These are phyloP conservation scores for Chelon labrosus DNA, from an alignment of 2,797 vertebrate species.

Conservation along the genomic window DNA sequence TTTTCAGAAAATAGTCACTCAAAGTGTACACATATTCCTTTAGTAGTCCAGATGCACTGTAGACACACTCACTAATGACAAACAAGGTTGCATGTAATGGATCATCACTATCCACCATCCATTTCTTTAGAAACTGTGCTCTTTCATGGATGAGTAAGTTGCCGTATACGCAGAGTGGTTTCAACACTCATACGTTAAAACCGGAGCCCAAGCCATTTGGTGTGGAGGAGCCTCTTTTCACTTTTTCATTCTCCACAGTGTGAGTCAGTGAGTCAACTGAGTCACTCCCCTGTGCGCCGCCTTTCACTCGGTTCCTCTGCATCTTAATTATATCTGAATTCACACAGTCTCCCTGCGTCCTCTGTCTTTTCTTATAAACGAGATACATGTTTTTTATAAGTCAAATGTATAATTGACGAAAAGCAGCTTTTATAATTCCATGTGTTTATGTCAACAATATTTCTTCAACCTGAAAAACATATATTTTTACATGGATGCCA, in stretches of 20 bases:
- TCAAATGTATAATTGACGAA: too few relatives aligned
- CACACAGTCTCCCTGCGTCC: conserved; percentile 14
- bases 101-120: conserved; percentile 11
- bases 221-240: conserved; percentile 66
- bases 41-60: neutral
- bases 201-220: conserved; percentile 55
- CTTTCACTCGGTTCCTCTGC: conserved; percentile 53
- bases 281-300: conserved; percentile 59
- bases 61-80: neutral
- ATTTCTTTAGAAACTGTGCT: conserved; percentile 17
- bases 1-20: neutral
- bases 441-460: too few relatives aligned
- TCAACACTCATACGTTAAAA: conserved; percentile 34
- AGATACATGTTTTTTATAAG: too few relatives aligned
- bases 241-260: conserved; percentile 48
- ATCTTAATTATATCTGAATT: conserved; percentile 64
- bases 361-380: conserved; percentile 1
- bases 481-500: too few relatives aligned
- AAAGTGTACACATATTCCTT: neutral
- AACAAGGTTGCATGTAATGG: neutral
- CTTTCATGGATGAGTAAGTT: conserved; percentile 2
- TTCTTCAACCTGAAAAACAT: too few relatives aligned
- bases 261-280: conserved; percentile 69
- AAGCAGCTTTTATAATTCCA: too few relatives aligned
- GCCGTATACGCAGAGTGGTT: conserved; percentile 8